Conservation (phyloP, 2,113 vertebrate genomes). For the Chelonoidis abingdonii region DNA sequence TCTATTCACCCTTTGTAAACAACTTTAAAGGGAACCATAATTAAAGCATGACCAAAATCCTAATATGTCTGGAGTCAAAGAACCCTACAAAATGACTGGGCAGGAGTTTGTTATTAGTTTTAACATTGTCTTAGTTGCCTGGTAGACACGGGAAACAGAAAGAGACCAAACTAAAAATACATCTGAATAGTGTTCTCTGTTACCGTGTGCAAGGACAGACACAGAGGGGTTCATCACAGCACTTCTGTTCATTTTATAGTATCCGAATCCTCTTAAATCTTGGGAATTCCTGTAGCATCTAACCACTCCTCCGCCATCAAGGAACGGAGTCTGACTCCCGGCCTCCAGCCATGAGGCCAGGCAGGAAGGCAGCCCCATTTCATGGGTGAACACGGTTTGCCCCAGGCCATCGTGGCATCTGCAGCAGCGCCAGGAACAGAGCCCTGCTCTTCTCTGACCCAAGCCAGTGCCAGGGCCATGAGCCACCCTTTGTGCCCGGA, state of each 20-base stretch:
- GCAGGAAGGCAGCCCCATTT: not conserved
- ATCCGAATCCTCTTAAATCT: not conserved
- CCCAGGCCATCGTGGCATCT: not conserved
- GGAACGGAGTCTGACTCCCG: not conserved
- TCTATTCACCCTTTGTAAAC: not conserved
- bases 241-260: not conserved
- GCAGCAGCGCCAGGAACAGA: too few species aligned
- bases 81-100: not conserved
- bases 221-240: not conserved
- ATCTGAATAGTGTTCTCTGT: conserved; percentile 10
- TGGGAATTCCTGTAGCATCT: not conserved
- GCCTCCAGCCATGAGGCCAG: not conserved
- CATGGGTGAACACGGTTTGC: too few species aligned
- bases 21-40: not conserved
- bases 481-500: not conserved
- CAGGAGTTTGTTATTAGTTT: not conserved
- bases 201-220: accelerated
- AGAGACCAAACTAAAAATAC: not conserved
- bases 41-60: not conserved
- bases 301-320: not conserved
- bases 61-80: not conserved
- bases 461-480: too few species aligned
- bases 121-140: not conserved
- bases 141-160: not conserved
- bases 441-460: not conserved